Evolutionary conservation across 2,888 invertebrate genomes (phyloP).

Genomic region (Harpalus rufipes): DNA sequence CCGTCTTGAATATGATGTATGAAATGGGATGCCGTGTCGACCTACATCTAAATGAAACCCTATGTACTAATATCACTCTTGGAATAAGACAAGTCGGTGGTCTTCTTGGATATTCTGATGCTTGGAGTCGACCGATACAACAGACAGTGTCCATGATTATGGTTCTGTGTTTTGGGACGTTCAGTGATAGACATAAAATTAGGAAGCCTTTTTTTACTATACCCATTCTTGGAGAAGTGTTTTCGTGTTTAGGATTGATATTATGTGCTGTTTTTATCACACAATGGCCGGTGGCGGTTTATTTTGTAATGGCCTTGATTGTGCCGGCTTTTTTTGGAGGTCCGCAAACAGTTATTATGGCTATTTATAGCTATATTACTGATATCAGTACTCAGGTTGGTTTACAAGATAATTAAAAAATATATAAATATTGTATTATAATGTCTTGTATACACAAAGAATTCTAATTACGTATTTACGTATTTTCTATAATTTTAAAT

Average conservation of each 20-base stretch:
- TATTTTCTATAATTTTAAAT: too few relatives aligned
- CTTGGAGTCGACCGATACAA: conserved; percentile 18
- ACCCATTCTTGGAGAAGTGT: conserved; percentile 26
- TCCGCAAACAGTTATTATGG: conserved; percentile 27
- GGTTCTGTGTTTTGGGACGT: conserved; percentile 31
- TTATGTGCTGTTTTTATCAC: conserved; percentile 31
- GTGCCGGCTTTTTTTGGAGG: conserved; percentile 51
- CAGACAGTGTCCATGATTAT: background rate
- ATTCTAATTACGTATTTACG: too few relatives aligned
- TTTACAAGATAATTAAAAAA: background rate
- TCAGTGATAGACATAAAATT: conserved; percentile 21
- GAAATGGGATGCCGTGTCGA: conserved; percentile 34
- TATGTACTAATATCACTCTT: conserved; percentile 6
- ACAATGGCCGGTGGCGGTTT: conserved; percentile 22
- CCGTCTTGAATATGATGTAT: background rate
- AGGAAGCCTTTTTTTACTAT: conserved; percentile 49
- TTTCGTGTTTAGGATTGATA: conserved; percentile 46
- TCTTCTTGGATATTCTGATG: background rate
- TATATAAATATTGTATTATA: too few relatives aligned
- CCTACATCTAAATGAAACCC: conserved; percentile 13
- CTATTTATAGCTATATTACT: conserved; percentile 56
- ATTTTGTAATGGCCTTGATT: conserved; percentile 2
- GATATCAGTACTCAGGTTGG: conserved; percentile 56
- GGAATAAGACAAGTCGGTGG: background rate
- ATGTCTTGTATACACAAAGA: too few relatives aligned